Evolutionary conservation across 2,797 vertebrate species (phyloP).

Genomic region (Lycodopsis pacificus): DNA sequence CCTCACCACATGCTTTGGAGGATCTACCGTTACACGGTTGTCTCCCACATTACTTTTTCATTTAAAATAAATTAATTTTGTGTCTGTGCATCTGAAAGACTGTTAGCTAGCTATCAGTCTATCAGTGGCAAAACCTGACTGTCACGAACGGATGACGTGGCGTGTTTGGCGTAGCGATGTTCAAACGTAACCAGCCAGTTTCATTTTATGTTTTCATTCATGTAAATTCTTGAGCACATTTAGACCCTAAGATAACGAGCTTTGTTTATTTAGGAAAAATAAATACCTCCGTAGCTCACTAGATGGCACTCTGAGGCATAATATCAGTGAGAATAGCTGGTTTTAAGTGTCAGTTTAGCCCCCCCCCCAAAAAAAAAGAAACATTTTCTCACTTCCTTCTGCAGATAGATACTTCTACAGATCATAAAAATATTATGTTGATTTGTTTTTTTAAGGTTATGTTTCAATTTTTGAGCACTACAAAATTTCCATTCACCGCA

Average conservation of each 20-base stretch:
- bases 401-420: no score
- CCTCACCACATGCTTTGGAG: not conserved
- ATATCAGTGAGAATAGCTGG: not conserved
- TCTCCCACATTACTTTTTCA: not conserved
- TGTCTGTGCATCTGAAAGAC: not conserved
- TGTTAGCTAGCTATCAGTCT: not conserved
- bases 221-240: not conserved
- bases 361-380: not conserved
- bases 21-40: not conserved
- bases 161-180: no score
- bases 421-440: no score
- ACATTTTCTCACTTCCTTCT: not conserved
- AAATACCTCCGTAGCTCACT: not conserved
- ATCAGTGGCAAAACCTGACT: not conserved
- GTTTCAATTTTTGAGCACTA: conserved; percentile 8
- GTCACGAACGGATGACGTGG: not conserved
- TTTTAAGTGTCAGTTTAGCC: not conserved
- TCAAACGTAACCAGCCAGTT: not conserved
- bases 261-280: not conserved
- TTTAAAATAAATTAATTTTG: not conserved
- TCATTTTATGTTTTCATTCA: not conserved
- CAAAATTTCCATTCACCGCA: not conserved
- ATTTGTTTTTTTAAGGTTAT: no score
- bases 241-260: not conserved
- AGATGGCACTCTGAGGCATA: not conserved